phyloP scores from a whole-genome alignment of 2,113 vertebrate genomes.

The Andinoacara biseriatus region DNA sequence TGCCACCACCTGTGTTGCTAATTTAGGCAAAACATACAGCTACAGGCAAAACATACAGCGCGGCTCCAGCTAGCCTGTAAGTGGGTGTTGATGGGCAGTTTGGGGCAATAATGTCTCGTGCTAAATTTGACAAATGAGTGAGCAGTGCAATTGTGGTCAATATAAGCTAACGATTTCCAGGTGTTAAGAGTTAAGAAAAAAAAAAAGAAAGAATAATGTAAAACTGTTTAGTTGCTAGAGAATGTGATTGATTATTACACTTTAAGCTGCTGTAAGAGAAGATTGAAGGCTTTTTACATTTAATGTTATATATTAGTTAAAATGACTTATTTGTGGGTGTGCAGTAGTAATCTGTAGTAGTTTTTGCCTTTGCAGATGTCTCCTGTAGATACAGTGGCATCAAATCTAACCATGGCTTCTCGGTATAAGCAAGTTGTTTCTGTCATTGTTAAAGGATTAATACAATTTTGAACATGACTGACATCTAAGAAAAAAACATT shows the following conservation, averaged over 20 bases:
- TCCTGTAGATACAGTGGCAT: background rate
- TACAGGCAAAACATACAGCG: conserved; percentile 11
- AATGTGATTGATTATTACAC: background rate
- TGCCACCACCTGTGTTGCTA: conserved; percentile 42
- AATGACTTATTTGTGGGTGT: background rate
- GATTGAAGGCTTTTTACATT: background rate
- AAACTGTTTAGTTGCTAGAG: background rate
- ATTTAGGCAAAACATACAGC: conserved; percentile 30
- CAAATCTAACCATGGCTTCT: background rate
- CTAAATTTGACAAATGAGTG: conserved; percentile 1
- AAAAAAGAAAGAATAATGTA: background rate
- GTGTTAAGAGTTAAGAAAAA: background rate
- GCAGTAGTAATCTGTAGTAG: background rate
- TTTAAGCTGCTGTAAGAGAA: background rate
- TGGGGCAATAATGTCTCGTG: background rate
- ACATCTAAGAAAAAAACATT: background rate
- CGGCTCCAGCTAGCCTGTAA: background rate
- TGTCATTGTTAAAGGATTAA: background rate
- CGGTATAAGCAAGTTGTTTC: background rate
- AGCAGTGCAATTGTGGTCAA: background rate
- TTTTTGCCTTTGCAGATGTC: background rate
- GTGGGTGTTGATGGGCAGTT: background rate
- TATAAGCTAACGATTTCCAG: background rate
- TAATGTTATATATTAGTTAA: background rate
- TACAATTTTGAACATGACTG: background rate